Evolutionary conservation across 1,140 invertebrate species (phyloP), one percentile per base, ranked within the genome.

Genomic region (Conus betulinus): DNA sequence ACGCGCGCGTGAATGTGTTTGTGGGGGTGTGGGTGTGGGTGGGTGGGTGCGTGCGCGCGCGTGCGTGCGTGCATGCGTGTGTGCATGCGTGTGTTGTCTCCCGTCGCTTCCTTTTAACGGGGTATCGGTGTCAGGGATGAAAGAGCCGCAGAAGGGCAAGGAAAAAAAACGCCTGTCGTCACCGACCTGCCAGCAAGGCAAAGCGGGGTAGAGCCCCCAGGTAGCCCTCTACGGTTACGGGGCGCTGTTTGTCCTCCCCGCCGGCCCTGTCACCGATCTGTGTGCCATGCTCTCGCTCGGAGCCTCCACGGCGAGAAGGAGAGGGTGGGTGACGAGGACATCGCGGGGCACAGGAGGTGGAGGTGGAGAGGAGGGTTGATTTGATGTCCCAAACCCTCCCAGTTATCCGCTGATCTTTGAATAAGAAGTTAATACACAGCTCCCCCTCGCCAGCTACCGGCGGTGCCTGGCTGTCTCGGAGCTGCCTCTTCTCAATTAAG

Each of bases 401-500:
- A 11, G 85, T 87, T 78, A 78, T 87, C 85, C 85, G 51, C 5
- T 87, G 85, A 87, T 87, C 85, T 87, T 74, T 87, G 71, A 87
- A 87, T 87, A 87, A 55, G 85, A 87, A 78, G 85, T 87, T 87
- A 87, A 87, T 87, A 57, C 85, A 60, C 23, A 10, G 20, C 23
- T 17, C 27, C 81, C 20, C 55, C 53, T 20, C 53, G 20, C n/a
- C 51, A 5, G 52, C 82, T 83, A 20, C 11, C 39, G 52, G 15
- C 51, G 85, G 85, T 87, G 85, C 85, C 85, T 87, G 20, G 11
- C 85, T 87, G 85, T 87, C 85, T 86, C 84, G 23, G 15, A 27
- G 25, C 55, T 25, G 53, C 13, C 67, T 55, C 85, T 55, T 60
- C 84, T 86, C 84, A 74, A 78, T 87, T 78, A 78, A 78, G 15